phyloP scores from a whole-genome alignment of 2,113 vertebrate genomes.

The Oplegnathus fasciatus region DNA sequence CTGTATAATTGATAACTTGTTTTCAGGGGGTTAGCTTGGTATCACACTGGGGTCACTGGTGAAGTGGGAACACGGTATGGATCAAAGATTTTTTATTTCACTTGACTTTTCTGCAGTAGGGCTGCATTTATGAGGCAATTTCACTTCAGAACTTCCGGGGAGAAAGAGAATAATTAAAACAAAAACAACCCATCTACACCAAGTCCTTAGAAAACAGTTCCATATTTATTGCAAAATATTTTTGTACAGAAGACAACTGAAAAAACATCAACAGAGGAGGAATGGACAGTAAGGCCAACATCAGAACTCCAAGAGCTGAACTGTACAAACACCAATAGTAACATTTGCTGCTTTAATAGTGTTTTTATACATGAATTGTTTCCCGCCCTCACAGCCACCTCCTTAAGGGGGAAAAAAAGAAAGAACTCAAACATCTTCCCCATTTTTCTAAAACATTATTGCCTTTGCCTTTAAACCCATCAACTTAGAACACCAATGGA shows the following conservation, averaged over 20 bases:
- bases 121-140: not conserved
- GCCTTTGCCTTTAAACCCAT: conserved; percentile 70
- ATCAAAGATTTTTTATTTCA: not conserved
- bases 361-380: conserved; percentile 69
- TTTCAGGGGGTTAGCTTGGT: not conserved
- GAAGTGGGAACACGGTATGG: not conserved
- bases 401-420: conserved; percentile 44
- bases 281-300: conserved; percentile 88
- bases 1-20: not conserved
- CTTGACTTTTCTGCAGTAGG: not conserved
- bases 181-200: not conserved
- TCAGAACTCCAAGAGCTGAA: conserved; percentile 82
- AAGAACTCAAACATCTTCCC: conserved; percentile 45
- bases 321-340: conserved; percentile 84
- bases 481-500: conserved; percentile 53
- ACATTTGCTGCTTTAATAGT: conserved; percentile 80
- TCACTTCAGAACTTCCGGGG: not conserved
- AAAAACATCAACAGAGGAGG: conserved; percentile 79
- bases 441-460: conserved; percentile 70
- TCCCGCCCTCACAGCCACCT: conserved; percentile 58
- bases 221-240: conserved; percentile 90
- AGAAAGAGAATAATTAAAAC: not conserved
- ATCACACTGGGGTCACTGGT: not conserved
- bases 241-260: conserved; percentile 87
- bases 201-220: conserved; percentile 85